Base-by-base conservation (phyloP, 2,888 invertebrate genomes). In the Polyploca ridens region DNA sequence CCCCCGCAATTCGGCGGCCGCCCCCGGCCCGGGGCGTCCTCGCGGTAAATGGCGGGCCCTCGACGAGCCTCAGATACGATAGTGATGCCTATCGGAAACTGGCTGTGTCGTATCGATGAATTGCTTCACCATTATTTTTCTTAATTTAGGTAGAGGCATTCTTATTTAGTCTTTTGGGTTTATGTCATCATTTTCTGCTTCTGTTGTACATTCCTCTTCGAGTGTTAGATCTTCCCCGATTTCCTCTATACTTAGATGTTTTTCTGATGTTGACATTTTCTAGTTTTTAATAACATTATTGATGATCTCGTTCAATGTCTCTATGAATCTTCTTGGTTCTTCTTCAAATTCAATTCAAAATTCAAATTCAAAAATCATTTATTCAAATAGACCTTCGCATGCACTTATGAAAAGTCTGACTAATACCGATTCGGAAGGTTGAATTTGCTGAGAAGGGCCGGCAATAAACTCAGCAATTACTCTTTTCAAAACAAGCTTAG, bases 1-100 rank as follows among this genome's bases (percentile, higher is more conserved):
- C 91, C 91, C 90, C 90, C 91, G 86, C 90, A 90, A 90, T 90
- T 91, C 90, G 87, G 86, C 84, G 83, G 82, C 87, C 85, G 85
- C 89, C 89, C 87, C 83, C 83, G 83, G 79, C 79, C 82, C 83
- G 79, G 83, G 78, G 84, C 83, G 80, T 78, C 65, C 63, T 69
- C 85, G 84, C 83, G 86, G 88, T 87, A 86, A 87, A 90, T 86
- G 87, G 86, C 84, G 87, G 84, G 85, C 86, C 87, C 85, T 84
- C 80, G 81, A 73, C 71, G 77, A 78, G 84, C 75, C 76, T 74
- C 79, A 79, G 74, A 71, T 76, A 74, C 76, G 72, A 72, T 88
- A 89, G 89, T 85, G 87, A 85, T 87, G 88, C 77, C 73, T 80
- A 83, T 82, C 78, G 75, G 71, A 68, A 67, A 68, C 64, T 65